Base-by-base conservation (phyloP, 2,797 vertebrate genomes). In the Pseudomugil gertrudae region DNA sequence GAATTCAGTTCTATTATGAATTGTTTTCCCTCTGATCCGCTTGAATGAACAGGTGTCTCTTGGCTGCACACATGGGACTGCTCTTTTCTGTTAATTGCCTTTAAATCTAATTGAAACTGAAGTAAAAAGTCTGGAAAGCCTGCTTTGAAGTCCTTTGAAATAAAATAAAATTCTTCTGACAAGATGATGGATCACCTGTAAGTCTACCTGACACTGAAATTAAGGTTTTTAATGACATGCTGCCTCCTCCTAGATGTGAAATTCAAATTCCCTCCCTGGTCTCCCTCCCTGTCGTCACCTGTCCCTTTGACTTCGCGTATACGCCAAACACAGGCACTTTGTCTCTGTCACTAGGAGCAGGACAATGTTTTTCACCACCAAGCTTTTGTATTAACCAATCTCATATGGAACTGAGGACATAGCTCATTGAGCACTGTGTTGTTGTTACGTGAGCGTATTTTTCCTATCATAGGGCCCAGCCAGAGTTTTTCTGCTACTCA, bases 331-430 rank as follows among this genome's bases (percentile, higher is more conserved):
- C 94, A 96, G 95, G 95, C 95, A 96, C 95, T 97, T 96, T 96
- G 94, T 97, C 96, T 97, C 95, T 97, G 96, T 97, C 96, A 96
- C 90, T 81, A 90, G 92, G 92, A 95, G 96, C 95, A 96, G 95
- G 95, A 96, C 95, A 96, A 95, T 96, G 95, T 96, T 96, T 92
- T 96, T 96, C 95, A 96, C 93, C 94, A 95, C 95, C 95, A 95
- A 95, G 94, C 95, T 94, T 95, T 96, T 96, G 95, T 95, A 96
- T 96, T 96, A 96, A 96, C 96, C 95, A 96, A 95, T 96, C 95
- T 96, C 94, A 95, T 96, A 96, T 95, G 94, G 96, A 96, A 96
- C 95, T 95, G 95, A 96, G 95, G 96, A 96, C 94, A 97, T 95
- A 96, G 96, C 96, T 95, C 94, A 96, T 96, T 96, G 95, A 95